Evolutionary conservation across 2,113 vertebrate species (phyloP).

Genomic region (Cacatua alba): DNA sequence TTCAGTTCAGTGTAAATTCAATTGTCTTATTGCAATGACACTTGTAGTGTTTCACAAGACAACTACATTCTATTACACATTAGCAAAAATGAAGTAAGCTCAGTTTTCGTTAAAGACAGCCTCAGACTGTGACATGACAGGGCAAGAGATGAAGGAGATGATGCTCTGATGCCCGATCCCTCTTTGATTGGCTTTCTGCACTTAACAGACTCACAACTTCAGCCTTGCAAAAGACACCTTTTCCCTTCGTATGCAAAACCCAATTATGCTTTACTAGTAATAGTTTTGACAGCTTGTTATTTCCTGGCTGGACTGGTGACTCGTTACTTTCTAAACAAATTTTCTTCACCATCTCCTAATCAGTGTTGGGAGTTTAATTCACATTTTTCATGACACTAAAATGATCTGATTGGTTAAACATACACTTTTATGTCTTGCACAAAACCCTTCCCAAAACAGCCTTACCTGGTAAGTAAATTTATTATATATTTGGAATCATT

Average conservation of each 20-base stretch:
- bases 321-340: not conserved
- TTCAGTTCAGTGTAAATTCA: not conserved
- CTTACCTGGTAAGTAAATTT: not conserved
- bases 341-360: not conserved
- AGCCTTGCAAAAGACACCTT: not conserved
- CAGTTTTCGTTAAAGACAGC: slow-evolving; percentile 6
- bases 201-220: not conserved
- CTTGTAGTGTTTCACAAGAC: not conserved
- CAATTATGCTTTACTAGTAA: not conserved
- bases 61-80: not conserved
- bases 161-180: not conserved
- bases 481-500: not conserved
- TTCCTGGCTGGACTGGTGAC: not conserved
- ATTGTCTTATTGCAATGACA: slow-evolving; percentile 41
- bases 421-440: not conserved
- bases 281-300: not conserved
- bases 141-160: not conserved
- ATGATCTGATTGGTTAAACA: not conserved
- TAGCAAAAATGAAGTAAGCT: slow-evolving; percentile 34
- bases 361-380: not conserved
- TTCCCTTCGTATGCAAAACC: not conserved
- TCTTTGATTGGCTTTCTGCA: not conserved
- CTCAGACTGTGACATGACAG: not conserved
- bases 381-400: not conserved
- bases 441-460: not conserved